Conservation (phyloP, 1,140 invertebrate species). For the Solenopsis invicta region DNA sequence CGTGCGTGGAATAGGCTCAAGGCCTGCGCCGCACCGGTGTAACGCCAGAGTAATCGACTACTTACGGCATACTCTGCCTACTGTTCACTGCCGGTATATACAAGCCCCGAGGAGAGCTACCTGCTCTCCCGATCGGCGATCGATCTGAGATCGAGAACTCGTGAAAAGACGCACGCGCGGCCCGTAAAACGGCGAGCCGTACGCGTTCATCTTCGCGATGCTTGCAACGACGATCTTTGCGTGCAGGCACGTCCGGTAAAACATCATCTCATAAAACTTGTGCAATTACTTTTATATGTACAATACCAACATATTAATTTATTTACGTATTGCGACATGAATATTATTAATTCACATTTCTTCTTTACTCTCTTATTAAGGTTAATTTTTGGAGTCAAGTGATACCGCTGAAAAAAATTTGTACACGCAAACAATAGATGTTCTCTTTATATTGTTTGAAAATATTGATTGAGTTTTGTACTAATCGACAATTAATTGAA, state of each 20-base stretch:
- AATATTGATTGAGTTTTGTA: conserved; percentile 8
- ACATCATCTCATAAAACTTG: not conserved
- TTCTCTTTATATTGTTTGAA: not conserved
- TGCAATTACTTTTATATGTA: not conserved
- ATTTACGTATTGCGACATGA: not conserved
- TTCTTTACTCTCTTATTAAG: not conserved
- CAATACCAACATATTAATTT: not conserved
- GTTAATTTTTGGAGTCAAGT: not conserved
- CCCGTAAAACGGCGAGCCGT: conserved; percentile 53
- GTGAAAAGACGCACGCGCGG: conserved; percentile 61
- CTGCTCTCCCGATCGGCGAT: conserved; percentile 71
- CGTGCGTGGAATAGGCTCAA: conserved; percentile 88
- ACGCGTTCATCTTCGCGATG: not conserved
- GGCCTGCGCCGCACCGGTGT: conserved; percentile 83
- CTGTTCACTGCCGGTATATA: conserved; percentile 68
- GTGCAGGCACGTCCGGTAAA: not conserved
- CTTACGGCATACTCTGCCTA: conserved; percentile 67
- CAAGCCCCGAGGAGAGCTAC: conserved; percentile 58
- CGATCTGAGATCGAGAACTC: conserved; percentile 69
- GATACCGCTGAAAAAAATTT: not conserved
- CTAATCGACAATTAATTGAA: conserved; percentile 10
- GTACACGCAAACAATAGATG: not conserved
- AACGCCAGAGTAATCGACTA: conserved; percentile 78
- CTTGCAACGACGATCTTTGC: not conserved
- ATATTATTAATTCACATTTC: not conserved